Conservation (phyloP, 2,888 invertebrate genomes). For the Copidosoma aretas region DNA sequence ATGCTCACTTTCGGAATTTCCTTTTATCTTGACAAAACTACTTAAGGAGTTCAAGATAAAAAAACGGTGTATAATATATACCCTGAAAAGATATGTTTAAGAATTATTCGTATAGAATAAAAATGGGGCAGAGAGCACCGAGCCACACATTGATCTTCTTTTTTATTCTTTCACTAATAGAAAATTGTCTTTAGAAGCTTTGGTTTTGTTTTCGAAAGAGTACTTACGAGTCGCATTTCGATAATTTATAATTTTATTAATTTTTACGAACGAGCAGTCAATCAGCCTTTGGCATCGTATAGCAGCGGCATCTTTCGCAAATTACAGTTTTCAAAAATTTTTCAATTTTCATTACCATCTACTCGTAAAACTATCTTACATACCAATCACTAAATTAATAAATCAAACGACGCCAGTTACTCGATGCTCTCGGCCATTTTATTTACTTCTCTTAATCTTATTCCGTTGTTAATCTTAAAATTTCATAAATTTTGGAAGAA, state of each 20-base stretch:
- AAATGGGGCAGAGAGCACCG: constrained; percentile 36
- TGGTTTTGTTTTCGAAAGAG: constrained; percentile 50
- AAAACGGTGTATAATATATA: constrained; percentile 45
- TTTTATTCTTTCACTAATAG: constrained; percentile 11
- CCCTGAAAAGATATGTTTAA: constrained; percentile 60
- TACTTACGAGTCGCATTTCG: constrained; percentile 37
- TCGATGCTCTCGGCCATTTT: constrained; percentile 20
- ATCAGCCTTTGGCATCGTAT: constrained; percentile 58
- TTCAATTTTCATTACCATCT: constrained; percentile 24
- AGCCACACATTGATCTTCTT: constrained; percentile 16
- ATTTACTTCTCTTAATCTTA: constrained; percentile 19
- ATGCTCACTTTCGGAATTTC: constrained; percentile 27
- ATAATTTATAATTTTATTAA: constrained; percentile 27
- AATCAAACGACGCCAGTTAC: constrained; percentile 25
- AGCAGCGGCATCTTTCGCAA: constrained; percentile 44
- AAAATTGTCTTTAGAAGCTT: constrained; percentile 46
- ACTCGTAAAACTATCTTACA: constrained; percentile 35
- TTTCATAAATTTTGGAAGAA: constrained; percentile 40
- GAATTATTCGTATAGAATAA: constrained; percentile 45
- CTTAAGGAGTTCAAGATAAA: constrained; percentile 32
- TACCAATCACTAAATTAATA: constrained; percentile 14
- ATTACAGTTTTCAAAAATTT: constrained; percentile 27
- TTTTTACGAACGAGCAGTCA: constrained; percentile 48
- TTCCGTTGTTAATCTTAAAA: constrained; percentile 31
- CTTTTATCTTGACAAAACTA: constrained; percentile 24